Conservation (phyloP, 2,113 vertebrate species). For the Scomber scombrus region DNA sequence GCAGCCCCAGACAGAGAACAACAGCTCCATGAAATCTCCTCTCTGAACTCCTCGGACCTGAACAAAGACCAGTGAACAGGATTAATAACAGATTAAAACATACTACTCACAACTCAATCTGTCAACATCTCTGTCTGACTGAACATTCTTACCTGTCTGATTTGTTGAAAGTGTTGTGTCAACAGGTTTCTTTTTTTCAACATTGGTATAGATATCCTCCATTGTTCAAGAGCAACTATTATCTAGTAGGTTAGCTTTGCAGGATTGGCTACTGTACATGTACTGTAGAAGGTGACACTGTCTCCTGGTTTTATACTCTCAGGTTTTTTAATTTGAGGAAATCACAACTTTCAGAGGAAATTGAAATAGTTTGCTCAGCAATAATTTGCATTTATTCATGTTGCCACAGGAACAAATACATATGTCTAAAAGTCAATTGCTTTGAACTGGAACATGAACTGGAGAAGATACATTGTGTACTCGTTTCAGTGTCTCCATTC, state of each 20-base stretch:
- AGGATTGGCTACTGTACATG: rapidly evolving
- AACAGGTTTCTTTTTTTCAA: rapidly evolving
- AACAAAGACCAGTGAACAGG: not conserved
- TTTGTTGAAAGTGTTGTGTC: not conserved
- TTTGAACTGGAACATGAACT: too few species aligned
- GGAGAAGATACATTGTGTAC: too few species aligned
- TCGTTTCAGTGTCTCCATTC: too few species aligned
- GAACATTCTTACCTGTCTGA: conserved; percentile 14
- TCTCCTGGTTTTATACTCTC: not conserved
- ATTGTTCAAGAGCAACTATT: not conserved
- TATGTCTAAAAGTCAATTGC: too few species aligned
- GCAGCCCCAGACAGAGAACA: conserved; percentile 29
- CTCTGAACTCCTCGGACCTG: too few species aligned
- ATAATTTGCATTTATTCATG: not conserved
- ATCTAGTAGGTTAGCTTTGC: not conserved
- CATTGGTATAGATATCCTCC: conserved; percentile 34
- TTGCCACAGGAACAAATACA: too few species aligned
- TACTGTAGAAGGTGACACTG: not conserved
- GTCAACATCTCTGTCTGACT: not conserved
- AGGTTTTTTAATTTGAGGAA: not conserved
- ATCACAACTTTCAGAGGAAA: not conserved
- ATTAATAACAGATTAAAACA: not conserved
- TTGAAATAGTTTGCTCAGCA: not conserved
- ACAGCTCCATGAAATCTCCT: not conserved
- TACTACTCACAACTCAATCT: not conserved